Evolutionary conservation across 2,888 invertebrate genomes (phyloP), one percentile per base, ranked within the genome.

Genomic region (Tetropium fuscum): DNA sequence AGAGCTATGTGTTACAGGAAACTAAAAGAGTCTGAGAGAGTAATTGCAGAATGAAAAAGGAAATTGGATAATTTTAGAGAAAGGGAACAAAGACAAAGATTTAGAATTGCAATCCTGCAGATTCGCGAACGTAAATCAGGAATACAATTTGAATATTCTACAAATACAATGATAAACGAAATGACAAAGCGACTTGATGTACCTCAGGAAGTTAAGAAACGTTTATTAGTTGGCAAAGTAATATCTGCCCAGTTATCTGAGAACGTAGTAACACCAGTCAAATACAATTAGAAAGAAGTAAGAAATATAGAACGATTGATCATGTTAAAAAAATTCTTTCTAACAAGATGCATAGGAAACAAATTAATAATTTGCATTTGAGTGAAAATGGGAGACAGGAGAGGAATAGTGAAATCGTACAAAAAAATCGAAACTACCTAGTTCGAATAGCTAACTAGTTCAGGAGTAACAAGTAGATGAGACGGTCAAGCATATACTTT

Each of bases 31-130:
- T 30, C 30, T 30, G 10, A 30, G 30, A 30, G 30, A 30, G 30
- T 30, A 30, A 30, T 30, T 30, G 30, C 30, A 30, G 30, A 30
- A 30, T 30, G 7, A 30, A 30, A 30, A 30, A 30, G 30, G 30
- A 30, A 30, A 30, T 30, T 30, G 30, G 30, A 30, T 11, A 30
- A 30, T 30, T 30, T 11, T 30, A 30, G 30, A 30, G 11, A 30
- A 30, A 30, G 30, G 27, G 30, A 30, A 30, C 10, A 30, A 6
- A 30, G 30, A 30, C 30, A 30, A 30, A 4, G 30, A 30, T 30
- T 30, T 30, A 30, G 30, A 30, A 30, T 3, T 30, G 30, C 30
- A 30, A 30, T 30, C 30, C 30, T 30, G 30, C 30, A 30, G 30
- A 27, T n/a, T 30, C 30, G 11, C 30, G 11, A 30, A 30, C 10